These are phyloP conservation scores for Equus quagga DNA, from an alignment of 2,113 vertebrate species.

Conservation along the genomic window DNA sequence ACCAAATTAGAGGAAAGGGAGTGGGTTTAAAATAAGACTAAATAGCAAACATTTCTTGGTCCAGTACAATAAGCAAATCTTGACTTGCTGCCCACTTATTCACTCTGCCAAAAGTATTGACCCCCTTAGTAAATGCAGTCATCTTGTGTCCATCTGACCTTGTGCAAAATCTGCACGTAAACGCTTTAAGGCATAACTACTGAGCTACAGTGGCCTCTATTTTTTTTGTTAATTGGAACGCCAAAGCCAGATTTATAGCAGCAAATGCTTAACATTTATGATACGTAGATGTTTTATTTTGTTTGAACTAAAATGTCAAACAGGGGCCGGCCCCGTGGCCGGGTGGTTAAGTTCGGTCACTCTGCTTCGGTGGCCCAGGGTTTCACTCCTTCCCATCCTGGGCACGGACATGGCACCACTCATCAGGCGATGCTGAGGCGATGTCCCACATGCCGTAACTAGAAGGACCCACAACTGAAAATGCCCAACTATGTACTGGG, in stretches of 20 bases:
- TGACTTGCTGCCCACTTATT: not conserved
- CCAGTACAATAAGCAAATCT: not conserved
- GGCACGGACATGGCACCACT: no score
- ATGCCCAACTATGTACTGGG: no score
- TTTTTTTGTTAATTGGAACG: not conserved
- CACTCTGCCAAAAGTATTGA: not conserved
- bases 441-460: no score
- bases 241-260: not conserved
- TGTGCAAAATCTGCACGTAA: not conserved
- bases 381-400: no score
- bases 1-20: not conserved
- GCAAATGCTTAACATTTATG: not conserved
- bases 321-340: not conserved
- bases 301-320: not conserved
- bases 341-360: no score
- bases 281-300: conserved; percentile 23
- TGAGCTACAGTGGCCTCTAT: not conserved
- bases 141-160: not conserved
- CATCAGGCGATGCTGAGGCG: no score
- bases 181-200: not conserved
- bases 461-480: no score
- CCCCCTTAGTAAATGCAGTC: not conserved
- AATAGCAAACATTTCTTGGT: conserved; percentile 28
- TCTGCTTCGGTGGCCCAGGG: no score
- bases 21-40: conserved; percentile 6